A percentile compares a stretch with the other conserved stretches of the same genome.
Conservation (phyloP, 2,113 vertebrate genomes). For the Phrynosoma platyrhinos region DNA sequence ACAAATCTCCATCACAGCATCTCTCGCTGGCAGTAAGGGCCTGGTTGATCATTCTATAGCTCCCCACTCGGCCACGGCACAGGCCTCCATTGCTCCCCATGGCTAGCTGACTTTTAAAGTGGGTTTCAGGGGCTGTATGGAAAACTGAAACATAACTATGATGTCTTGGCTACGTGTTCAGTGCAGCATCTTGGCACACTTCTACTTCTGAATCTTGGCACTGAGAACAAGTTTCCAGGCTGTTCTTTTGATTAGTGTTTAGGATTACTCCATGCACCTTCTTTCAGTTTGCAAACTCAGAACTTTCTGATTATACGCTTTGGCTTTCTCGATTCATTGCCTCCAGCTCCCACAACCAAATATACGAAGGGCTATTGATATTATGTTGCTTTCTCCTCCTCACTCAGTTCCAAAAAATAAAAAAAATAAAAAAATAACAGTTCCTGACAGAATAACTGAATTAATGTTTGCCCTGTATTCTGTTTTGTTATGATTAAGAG, state of each 20-base stretch:
- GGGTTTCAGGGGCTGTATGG: no score
- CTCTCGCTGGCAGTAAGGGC: no score
- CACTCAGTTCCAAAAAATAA: not conserved
- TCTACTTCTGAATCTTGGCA: not conserved
- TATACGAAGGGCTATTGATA: not conserved
- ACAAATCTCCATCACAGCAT: no score
- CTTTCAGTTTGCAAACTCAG: not conserved
- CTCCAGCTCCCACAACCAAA: not conserved
- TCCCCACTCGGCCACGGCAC: no score
- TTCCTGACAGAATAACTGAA: not conserved
- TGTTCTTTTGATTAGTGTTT: not conserved
- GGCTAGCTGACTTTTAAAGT: no score
- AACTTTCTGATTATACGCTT: not conserved
- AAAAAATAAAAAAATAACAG: not conserved
- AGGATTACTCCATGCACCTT: not conserved
- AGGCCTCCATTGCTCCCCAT: no score
- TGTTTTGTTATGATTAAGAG: constrained; percentile 15
- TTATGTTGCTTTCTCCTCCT: not conserved
- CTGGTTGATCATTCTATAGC: no score
- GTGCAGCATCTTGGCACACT: no score
- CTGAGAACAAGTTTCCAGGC: not conserved
- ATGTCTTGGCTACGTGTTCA: no score
- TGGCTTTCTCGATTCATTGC: not conserved
- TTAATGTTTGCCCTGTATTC: constrained; percentile 21
- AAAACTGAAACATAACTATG: no score